phyloP scores from a whole-genome alignment of 2,797 vertebrate genomes.

The Ctenochaetus hawaiiensis region DNA sequence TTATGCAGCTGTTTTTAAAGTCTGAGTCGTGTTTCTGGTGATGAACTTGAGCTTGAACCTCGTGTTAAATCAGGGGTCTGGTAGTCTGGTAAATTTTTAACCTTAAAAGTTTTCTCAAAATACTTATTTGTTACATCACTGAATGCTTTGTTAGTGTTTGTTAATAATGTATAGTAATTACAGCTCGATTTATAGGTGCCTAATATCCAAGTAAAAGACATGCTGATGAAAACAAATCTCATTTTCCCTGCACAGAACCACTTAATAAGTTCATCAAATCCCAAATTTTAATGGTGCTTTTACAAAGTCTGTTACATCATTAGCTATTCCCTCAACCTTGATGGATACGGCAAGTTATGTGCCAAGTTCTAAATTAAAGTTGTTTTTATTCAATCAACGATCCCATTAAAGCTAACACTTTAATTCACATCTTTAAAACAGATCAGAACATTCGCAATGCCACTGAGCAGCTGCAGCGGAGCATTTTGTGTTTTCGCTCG shows the following conservation, averaged over 20 bases:
- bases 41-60: neutral
- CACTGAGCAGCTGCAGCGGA: neutral
- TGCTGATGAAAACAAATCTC: neutral
- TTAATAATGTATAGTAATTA: neutral
- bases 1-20: neutral
- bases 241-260: conserved; percentile 24
- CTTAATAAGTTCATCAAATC: conserved; percentile 7
- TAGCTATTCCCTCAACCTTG: too few relatives aligned
- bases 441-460: neutral
- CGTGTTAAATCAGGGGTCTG: neutral
- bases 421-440: neutral
- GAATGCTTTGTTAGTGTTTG: neutral
- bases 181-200: neutral
- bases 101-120: neutral
- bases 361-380: neutral
- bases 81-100: too few relatives aligned
- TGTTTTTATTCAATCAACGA: neutral
- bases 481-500: conserved; percentile 1
- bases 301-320: neutral
- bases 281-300: neutral
- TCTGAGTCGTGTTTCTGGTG: neutral
- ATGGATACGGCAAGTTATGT: too few relatives aligned
- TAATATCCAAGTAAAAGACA: neutral
- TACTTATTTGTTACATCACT: neutral
- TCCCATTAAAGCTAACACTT: neutral